Base-by-base conservation (phyloP, 2,888 invertebrate species). In the Scaptodrosophila latifasciaeformis region DNA sequence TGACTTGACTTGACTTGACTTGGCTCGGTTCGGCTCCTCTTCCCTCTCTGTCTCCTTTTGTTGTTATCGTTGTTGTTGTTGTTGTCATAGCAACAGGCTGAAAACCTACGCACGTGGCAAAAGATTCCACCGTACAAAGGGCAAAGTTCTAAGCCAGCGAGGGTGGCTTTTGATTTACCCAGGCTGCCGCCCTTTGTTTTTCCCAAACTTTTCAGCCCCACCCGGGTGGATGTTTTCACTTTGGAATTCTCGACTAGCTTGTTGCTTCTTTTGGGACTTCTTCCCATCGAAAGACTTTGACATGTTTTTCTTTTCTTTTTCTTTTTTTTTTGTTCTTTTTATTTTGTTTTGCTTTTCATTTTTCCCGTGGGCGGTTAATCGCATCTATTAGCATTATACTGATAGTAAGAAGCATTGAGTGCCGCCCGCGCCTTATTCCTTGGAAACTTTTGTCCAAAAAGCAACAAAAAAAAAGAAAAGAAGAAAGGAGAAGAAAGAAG, bases 281-380 rank as follows among this genome's bases (percentile, higher is more conserved):
- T n/a, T n/a, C n/a, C n/a, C n/a, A n/a, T n/a, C n/a, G n/a, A n/a
- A n/a, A n/a, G n/a, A n/a, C n/a, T n/a, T n/a, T n/a, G n/a, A n/a
- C n/a, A n/a, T n/a, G n/a, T n/a, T n/a, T n/a, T n/a, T n/a, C n/a
- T n/a, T n/a, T n/a, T 12, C 35, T 35, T 9, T 17, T 37, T 13
- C 37, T 37, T 10, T 37, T 2, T 2, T 1, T 37, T 37, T n/a
- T n/a, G n/a, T n/a, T n/a, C n/a, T n/a, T n/a, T n/a, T n/a, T n/a
- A n/a, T n/a, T n/a, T n/a, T n/a, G n/a, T n/a, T n/a, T n/a, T n/a
- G n/a, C n/a, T n/a, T n/a, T n/a, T n/a, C n/a, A n/a, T n/a, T n/a
- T n/a, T 18, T 5, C 7, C 31, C 55, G 80, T 80, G 59, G 74
- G 74, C 75, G 80, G 54, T 63, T 80, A 80, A 80, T 80, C 74